Conservation (phyloP, 2,797 vertebrate species). For the Coendou prehensilis region DNA sequence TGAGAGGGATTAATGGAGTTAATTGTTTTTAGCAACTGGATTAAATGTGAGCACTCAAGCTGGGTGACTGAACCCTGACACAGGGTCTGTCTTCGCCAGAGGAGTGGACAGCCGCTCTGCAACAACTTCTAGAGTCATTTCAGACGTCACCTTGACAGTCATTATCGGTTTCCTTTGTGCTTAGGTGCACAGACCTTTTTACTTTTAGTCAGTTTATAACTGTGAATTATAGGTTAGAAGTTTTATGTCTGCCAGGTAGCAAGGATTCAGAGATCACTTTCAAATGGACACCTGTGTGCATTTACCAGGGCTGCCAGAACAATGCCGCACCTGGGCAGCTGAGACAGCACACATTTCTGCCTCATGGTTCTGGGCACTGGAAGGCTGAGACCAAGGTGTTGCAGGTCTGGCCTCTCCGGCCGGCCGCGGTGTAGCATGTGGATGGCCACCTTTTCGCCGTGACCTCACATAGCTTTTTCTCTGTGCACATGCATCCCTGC, state of each 20-base stretch:
- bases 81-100: fast-evolving
- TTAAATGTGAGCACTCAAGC: neutral
- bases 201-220: neutral
- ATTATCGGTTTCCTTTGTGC: neutral
- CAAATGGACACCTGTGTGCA: neutral
- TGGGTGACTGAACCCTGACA: neutral
- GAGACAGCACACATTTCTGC: neutral
- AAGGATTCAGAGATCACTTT: neutral
- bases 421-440: neutral
- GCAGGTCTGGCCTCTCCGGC: neutral
- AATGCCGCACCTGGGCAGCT: neutral
- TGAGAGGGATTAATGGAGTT: conserved; percentile 56
- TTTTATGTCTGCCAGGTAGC: neutral
- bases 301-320: neutral
- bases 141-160: neutral
- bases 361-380: neutral
- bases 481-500: fast-evolving
- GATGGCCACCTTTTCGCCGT: fast-evolving
- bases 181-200: neutral
- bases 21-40: conserved; percentile 70
- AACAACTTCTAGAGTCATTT: neutral
- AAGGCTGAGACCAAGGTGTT: neutral
- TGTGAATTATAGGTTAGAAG: neutral
- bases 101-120: neutral
- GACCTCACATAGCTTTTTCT: fast-evolving